Evolutionary conservation across 2,888 invertebrate genomes (phyloP), one percentile per base, ranked within the genome.

Genomic region (Theodoxus fluviatilis): DNA sequence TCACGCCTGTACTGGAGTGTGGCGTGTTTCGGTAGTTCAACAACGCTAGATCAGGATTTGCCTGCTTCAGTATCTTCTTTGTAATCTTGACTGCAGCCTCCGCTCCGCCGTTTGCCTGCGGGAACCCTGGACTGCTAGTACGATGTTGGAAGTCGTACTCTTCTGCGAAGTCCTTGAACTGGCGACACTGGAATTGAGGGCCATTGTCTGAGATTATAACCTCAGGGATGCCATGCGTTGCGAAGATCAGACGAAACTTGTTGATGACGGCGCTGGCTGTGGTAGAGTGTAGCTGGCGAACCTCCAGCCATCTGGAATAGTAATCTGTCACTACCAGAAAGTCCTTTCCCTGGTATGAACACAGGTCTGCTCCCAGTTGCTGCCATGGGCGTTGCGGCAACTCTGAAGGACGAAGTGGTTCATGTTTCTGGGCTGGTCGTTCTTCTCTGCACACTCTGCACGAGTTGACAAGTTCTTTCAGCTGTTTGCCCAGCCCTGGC

Each of bases 231-330:
- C 64, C 64, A 52, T 69, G 69, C 0, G 64, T 64, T 1, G 64
- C 18, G 9, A 69, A 69, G 0, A 69, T 1, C 28, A 15, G 47
- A 0, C 9, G 1, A 1, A 68, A 43, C 22, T 47, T 68, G 1
- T 47, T 38, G 28, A 52, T 64, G 12, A 64, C 38, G 0, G n/a
- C 22, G 0, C 0, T 9, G 0, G 69, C 59, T 52, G 69, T 69
- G 0, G 64, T 69, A 2, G 37, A 28, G n/a, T 64, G 52, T 0
- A 64, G 64, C 0, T 0, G 64, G 9, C 6, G 0, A 12, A 69
- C 25, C 18, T 64, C 69, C 22, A 69, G 25, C 64, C 69, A 63
- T 22, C 69, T 37, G 25, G 69, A 64, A 43, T 69, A 64, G 33
- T 52, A 69, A 38, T 64, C 69, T 1, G 49, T 28, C 2, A 69